Evolutionary conservation across 2,113 vertebrate genomes (phyloP).

Genomic region (Uria lomvia): DNA sequence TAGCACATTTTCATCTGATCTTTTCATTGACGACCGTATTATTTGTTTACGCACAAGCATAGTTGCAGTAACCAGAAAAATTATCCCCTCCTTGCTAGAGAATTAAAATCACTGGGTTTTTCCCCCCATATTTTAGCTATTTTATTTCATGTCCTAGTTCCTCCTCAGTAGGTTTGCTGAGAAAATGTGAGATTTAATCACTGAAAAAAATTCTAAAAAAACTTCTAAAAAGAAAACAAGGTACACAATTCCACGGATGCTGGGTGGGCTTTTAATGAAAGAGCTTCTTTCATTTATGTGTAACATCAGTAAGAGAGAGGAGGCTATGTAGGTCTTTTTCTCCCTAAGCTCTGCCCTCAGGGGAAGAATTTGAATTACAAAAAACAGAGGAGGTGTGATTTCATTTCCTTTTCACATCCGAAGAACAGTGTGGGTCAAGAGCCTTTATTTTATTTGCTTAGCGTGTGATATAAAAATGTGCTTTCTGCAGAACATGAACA

Average conservation of each 20-base stretch:
- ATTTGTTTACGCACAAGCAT: neutral
- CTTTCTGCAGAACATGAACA: neutral
- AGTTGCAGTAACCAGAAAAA: neutral
- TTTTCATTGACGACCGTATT: neutral
- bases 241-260: neutral
- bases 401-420: slow-evolving; percentile 14
- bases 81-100: neutral
- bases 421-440: neutral
- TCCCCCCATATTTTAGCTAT: neutral
- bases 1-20: neutral
- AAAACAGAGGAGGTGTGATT: slow-evolving; percentile 22
- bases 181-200: neutral
- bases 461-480: neutral
- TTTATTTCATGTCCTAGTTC: neutral
- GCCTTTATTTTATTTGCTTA: slow-evolving; percentile 29
- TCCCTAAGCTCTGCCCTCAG: neutral
- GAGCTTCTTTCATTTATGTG: neutral
- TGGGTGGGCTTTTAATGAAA: neutral
- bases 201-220: neutral
- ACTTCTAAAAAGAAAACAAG: neutral
- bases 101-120: neutral
- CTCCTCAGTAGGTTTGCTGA: neutral
- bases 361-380: slow-evolving; percentile 9
- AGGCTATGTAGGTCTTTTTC: neutral
- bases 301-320: neutral